phyloP scores from a whole-genome alignment of 2,888 invertebrate genomes.

The Drosophila imparisetae region DNA sequence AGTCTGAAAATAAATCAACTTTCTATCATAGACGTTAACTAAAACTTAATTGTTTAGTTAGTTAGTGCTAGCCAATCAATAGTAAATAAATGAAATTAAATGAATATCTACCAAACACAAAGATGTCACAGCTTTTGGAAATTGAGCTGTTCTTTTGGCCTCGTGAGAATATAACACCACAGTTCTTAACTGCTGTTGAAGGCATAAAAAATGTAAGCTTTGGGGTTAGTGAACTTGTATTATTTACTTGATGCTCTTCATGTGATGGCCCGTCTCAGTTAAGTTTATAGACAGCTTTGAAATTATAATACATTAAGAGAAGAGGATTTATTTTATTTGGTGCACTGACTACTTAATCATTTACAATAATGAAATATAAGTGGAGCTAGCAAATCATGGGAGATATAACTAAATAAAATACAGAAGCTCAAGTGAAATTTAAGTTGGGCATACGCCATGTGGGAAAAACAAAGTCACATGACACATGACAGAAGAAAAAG shows the following conservation, averaged over 20 bases:
- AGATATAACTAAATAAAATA: neutral
- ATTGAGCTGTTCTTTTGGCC: neutral
- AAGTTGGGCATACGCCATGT: neutral
- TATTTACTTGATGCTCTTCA: neutral
- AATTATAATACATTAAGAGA: neutral
- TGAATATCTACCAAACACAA: constrained; percentile 18
- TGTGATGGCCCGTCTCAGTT: neutral
- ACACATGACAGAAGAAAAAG: neutral
- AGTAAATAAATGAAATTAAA: constrained; percentile 39
- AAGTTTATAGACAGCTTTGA: neutral
- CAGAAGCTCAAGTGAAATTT: neutral
- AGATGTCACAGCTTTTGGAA: neutral
- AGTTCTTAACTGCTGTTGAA: neutral
- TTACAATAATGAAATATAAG: neutral
- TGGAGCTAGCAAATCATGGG: neutral
- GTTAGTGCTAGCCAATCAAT: constrained; percentile 33
- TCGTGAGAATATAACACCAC: neutral
- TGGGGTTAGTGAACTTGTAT: neutral
- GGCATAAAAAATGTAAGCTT: neutral
- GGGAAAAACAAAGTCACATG: neutral
- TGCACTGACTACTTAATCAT: neutral
- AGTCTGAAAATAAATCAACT: neutral
- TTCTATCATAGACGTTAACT: neutral
- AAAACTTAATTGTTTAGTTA: neutral
- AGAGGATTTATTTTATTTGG: neutral